Base-by-base conservation (phyloP, 2,113 vertebrate genomes). In the Lucifuga dentata region DNA sequence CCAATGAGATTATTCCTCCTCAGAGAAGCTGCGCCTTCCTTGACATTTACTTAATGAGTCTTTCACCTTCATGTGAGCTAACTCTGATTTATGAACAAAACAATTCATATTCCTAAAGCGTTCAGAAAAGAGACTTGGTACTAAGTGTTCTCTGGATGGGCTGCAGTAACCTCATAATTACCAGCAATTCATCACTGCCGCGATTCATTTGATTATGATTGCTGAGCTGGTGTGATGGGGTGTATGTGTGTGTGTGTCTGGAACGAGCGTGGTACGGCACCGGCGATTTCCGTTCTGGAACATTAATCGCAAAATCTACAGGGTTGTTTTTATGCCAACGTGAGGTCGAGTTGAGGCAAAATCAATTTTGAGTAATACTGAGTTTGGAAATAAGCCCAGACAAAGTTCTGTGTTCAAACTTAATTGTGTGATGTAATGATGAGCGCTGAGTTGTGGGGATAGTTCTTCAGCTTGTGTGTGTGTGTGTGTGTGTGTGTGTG, bases 391-490 rank as follows among this genome's bases (percentile, higher is more conserved):
- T 33, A 16, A 66, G 65, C 81, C 82, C 65, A 13, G 59, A 46
- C 64, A 50, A 74, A 76, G 73, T 73, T 83, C 60, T 44, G 35
- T 76, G 85, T 81, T 84, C 71, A 21, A 24, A 32, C 64, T 57
- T 84, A 74, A 89, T 86, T 81, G 73, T 84, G 80, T 84, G 80
- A 88, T 83, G 73, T 88, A 80, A 82, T 75, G 61, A 23, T 58
- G 65, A 67, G 65, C 12, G 69, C 64, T 73, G 74, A 68, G 70
- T 2, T n/a, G n/a, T n/a, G n/a, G n/a, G n/a, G n/a, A n/a, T n/a
- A n/a, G n/a, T n/a, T n/a, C n/a, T n/a, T n/a, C n/a, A n/a, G n/a
- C n/a, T n/a, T 26, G 39, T 21, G 50, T 41, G 58, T 71, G 43
- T 67, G 46, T 52, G 17, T 38, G 13, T 49, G 35, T 52, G 46